Evolutionary conservation across 2,888 invertebrate genomes (phyloP).

Genomic region (Euzophera pinguis): DNA sequence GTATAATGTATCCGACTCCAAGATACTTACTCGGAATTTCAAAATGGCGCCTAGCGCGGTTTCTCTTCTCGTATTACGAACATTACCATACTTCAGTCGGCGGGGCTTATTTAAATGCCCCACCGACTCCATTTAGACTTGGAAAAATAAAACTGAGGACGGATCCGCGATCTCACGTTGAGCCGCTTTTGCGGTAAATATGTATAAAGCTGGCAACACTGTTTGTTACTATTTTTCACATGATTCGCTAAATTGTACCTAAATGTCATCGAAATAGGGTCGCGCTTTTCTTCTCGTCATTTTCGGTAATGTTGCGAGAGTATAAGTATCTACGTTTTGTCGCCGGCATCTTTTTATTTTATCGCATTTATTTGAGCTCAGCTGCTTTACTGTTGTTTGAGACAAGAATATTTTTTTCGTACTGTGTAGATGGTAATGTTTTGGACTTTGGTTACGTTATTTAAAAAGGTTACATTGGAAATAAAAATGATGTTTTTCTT

Average conservation of each 20-base stretch:
- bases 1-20: constrained; percentile 30
- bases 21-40: constrained; percentile 47
- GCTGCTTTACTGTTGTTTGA: constrained; percentile 69
- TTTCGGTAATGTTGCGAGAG: constrained; percentile 36
- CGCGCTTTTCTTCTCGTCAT: constrained; percentile 10
- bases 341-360: constrained; percentile 74
- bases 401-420: constrained; percentile 49
- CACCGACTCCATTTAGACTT: constrained; percentile 80
- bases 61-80: constrained; percentile 75
- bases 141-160: constrained; percentile 77
- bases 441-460: constrained; percentile 12
- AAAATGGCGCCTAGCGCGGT: constrained; percentile 71
- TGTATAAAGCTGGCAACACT: constrained; percentile 64
- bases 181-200: constrained; percentile 80
- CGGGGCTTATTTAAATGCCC: constrained; percentile 80
- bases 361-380: constrained; percentile 76
- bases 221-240: not conserved
- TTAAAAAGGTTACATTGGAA: not conserved
- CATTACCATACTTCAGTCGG: constrained; percentile 78
- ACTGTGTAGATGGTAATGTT: constrained; percentile 19
- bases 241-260: constrained; percentile 37
- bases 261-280: constrained; percentile 12
- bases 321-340: constrained; percentile 74
- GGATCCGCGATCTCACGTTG: constrained; percentile 75
- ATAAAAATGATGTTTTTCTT: not conserved